Conservation (phyloP, 1,140 invertebrate species). For the Thaumetopoea pityocampa region DNA sequence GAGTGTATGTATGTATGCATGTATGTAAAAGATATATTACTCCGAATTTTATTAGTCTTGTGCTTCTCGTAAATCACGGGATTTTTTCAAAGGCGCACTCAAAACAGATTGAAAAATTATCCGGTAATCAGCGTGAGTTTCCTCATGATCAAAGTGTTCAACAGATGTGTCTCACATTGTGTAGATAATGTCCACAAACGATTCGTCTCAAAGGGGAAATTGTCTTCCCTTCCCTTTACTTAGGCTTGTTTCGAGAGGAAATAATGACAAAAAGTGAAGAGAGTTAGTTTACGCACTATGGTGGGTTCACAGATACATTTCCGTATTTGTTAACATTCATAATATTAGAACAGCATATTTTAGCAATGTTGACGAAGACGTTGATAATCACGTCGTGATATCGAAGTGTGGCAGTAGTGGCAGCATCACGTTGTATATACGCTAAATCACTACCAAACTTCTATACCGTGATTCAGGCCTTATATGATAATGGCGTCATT, state of each 20-base stretch:
- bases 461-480: too few species aligned
- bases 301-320: background rate
- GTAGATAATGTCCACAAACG: slow-evolving; percentile 12
- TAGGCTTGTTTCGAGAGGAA: slow-evolving; percentile 17
- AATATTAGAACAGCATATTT: background rate
- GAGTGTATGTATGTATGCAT: too few species aligned
- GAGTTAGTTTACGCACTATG: slow-evolving; percentile 4
- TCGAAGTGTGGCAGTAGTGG: too few species aligned
- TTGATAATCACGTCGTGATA: too few species aligned
- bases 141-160: slow-evolving; percentile 5
- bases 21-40: too few species aligned
- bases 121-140: slow-evolving; percentile 9
- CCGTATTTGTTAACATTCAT: background rate
- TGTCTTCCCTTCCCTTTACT: slow-evolving; percentile 36
- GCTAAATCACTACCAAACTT: too few species aligned
- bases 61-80: too few species aligned
- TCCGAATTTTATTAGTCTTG: too few species aligned
- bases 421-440: too few species aligned
- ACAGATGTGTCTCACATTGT: slow-evolving; percentile 11
- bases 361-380: too few species aligned
- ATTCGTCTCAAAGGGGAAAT: slow-evolving; percentile 42
- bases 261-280: slow-evolving; percentile 34
- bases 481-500: too few species aligned
- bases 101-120: slow-evolving; percentile 8
- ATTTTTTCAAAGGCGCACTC: background rate